Evolutionary conservation across 2,113 vertebrate species (phyloP).

Genomic region (Poecilia latipinna): DNA sequence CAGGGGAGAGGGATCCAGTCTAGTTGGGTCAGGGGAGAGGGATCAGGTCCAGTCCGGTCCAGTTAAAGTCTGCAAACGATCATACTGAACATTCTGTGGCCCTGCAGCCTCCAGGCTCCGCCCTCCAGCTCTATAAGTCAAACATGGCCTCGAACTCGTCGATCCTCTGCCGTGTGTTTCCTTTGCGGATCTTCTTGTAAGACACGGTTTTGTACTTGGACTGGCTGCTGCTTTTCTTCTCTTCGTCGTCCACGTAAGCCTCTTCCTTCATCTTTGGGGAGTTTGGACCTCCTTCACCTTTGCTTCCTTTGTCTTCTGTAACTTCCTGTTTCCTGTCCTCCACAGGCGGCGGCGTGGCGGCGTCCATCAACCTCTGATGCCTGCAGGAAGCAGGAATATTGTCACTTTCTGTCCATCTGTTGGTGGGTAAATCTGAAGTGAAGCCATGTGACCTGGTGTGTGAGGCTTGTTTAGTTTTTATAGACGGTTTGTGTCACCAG

Average conservation of each 20-base stretch:
- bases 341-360: not conserved
- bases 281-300: not conserved
- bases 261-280: constrained; percentile 19
- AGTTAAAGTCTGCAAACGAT: too few relatives aligned
- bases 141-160: constrained; percentile 94
- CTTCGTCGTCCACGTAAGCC: constrained; percentile 42
- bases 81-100: too few relatives aligned
- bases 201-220: constrained; percentile 91
- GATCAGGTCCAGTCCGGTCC: too few relatives aligned
- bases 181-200: constrained; percentile 90
- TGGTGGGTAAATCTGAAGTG: too few relatives aligned
- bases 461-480: too few relatives aligned
- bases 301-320: constrained; percentile 1
- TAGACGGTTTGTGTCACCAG: too few relatives aligned
- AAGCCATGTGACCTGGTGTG: too few relatives aligned
- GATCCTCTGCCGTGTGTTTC: constrained; percentile 93
- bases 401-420: too few relatives aligned
- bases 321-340: not conserved
- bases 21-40: too few relatives aligned
- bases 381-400: not conserved
- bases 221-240: constrained; percentile 71
- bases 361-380: constrained; percentile 9
- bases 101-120: not conserved
- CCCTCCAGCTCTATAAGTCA: constrained; percentile 70
- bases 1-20: too few relatives aligned